Base-by-base conservation (phyloP, 1,140 invertebrate species). In the Sitodiplosis mosellana region DNA sequence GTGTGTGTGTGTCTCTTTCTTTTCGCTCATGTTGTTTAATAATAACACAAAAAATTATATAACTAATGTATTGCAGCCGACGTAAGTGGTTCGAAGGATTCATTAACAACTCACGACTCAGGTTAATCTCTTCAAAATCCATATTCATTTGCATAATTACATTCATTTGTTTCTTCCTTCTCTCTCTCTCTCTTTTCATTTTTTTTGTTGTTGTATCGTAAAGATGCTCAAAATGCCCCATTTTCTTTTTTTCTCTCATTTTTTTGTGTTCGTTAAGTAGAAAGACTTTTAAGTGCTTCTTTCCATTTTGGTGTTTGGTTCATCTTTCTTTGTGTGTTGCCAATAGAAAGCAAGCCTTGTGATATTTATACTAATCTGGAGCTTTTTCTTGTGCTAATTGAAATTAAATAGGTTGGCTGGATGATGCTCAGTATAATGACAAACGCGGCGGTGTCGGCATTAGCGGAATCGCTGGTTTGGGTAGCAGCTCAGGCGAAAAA, bases 71-170 rank as follows among this genome's bases (percentile, higher is more conserved):
- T 58, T 61, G 53, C 59, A 81, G 78, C 78, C 63, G 78, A 81
- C 70, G 73, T 80, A 62, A 80, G 78, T 71, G 80, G 78, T 61
- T 81, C 79, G 52, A 76, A 78, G 69, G 79, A 82, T 67, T 81
- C 79, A 53, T 70, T 81, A 59, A 77, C 75, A 62, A 79, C 78
- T 52, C 75, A 80, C 66, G 79, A 81, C 69, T 78, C 78, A 81
- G 78, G 79, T 81, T 64, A 46, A 8, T 46, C 38, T 18, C 27
- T 27, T 27, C 27, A 27, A 27, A 27, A 27, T 27, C 27, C 27
- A 27, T 27, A 18, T 21, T 43, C 18, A 18, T 43, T 43, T 20
- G 14, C 17, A 40, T 15, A 40, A 40, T 15, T n/a, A 37, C 40
- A 18, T 38, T 42, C 20, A 21, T 22, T 48, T 15, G n/a, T 18